These are phyloP conservation scores for Ailuropoda melanoleuca DNA, from an alignment of 2,113 vertebrate species.

Conservation along the genomic window DNA sequence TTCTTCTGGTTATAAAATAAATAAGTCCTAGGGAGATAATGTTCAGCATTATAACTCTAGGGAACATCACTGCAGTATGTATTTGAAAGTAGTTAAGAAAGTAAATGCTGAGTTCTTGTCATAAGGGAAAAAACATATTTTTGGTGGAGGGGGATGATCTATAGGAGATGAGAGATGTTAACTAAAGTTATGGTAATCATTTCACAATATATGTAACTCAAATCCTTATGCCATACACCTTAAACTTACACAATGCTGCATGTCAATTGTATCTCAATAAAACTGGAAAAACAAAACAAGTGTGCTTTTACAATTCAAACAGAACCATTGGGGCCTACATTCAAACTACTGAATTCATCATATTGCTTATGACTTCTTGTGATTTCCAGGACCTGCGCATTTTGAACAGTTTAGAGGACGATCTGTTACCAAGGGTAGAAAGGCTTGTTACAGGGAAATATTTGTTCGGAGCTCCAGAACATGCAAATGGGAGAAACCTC, in stretches of 20 bases:
- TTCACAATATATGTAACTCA: background rate
- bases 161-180: background rate
- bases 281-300: background rate
- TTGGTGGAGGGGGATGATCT: background rate
- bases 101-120: background rate
- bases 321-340: background rate
- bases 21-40: background rate
- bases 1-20: background rate
- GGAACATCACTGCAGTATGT: background rate
- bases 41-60: background rate
- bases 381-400: background rate
- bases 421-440: background rate
- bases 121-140: background rate
- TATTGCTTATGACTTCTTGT: background rate
- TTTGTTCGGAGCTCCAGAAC: background rate
- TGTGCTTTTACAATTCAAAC: background rate
- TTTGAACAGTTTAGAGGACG: background rate
- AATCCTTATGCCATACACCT: background rate
- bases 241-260: background rate
- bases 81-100: background rate
- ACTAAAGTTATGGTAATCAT: background rate
- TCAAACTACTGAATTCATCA: background rate
- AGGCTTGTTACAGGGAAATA: background rate
- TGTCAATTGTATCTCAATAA: background rate
- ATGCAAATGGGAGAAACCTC: background rate